Evolutionary conservation across 1,140 invertebrate genomes (phyloP), one percentile per base, ranked within the genome.

Genomic region (Bombus impatiens): DNA sequence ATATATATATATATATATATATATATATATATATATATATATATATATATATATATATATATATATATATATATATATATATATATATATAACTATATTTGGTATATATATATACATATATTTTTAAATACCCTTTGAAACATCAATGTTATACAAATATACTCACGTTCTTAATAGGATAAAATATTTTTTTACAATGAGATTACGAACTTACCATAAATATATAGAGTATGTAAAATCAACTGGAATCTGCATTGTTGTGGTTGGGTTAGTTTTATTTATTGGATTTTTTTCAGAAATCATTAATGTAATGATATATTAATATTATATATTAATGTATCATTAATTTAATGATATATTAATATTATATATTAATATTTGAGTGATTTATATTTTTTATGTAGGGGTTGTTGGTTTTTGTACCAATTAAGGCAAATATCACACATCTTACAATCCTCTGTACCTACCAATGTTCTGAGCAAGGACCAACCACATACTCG

Each of bases 391-490:
- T 37, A 57, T 68, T 59, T 80, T 75, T 90, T 82, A 42, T 82
- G 47, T 40, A 95, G 95, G 32, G 87, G 94, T 44, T 93, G 91
- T 42, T 95, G 94, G 94, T 78, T 94, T 74, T 87, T 94, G 10
- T 93, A 95, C 78, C 94, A 95, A 86, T 37, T 94, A n/a, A 90
- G 92, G 28, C 91, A 93, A 65, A 92, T 93, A 37, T 93, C 92
- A 0, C 82, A 91, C 28, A 93, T 92, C 59, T 71, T 95, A 12
- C 88, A 91, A 62, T 94, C 94, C 10, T 76, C 89, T 57, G 87
- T 95, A 65, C 82, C 92, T 2, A 92, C 89, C 42, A 93, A 94
- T 87, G 91, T 94, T 82, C 86, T 95, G 22, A 89, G 94, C 80
- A 76, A 94, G 32, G 94, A 95, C 47, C 92, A 94, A 80, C 72